Base-by-base conservation (phyloP, 2,888 invertebrate genomes). In the Hipparchia semele region DNA sequence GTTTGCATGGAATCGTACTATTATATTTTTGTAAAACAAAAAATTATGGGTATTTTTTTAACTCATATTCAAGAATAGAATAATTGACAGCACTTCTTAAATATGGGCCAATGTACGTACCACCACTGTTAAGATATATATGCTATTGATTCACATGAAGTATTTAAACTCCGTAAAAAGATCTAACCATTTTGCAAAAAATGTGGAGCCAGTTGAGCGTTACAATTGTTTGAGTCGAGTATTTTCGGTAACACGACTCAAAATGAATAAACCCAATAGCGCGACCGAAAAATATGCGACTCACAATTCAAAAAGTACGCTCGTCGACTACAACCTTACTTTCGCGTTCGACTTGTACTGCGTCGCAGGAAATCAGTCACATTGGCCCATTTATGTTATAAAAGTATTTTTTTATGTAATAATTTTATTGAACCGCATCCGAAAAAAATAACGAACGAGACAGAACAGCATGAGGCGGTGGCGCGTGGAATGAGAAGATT, bases 401-500 rank as follows among this genome's bases (percentile, higher is more conserved):
- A 39, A 45, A 39, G 39, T 66, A 39, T 13, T 39, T 39, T 39
- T 5, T 39, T 39, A 23, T 39, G 39, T 9, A 65, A 23, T 13
- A 58, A 49, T 65, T 10, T 51, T n/a, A 9, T 33, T n/a, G 39
- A 59, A 66, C 45, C 65, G 60, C 39, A 46, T 71, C 51, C 39
- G 39, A 53, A 33, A 60, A 45, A 62, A n/a, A 13, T 62, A 9
- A 64, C 46, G 54, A 54, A 72, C 45, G 56, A 62, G 65, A 12
- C 45, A 10, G 64, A 54, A 69, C 45, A 73, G 78, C 77, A 76
- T 71, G 79, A 77, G 79, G 80, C 77, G 78, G 78, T 68, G 68
- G 71, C 76, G 69, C 74, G 77, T 79, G 80, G 79, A 79, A 79
- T 79, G 79, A 77, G 78, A 74, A 68, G 9, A 74, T 62, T 62